These are phyloP conservation scores for Formica selysi DNA, from an alignment of 1,140 invertebrate species.

Conservation along the genomic window DNA sequence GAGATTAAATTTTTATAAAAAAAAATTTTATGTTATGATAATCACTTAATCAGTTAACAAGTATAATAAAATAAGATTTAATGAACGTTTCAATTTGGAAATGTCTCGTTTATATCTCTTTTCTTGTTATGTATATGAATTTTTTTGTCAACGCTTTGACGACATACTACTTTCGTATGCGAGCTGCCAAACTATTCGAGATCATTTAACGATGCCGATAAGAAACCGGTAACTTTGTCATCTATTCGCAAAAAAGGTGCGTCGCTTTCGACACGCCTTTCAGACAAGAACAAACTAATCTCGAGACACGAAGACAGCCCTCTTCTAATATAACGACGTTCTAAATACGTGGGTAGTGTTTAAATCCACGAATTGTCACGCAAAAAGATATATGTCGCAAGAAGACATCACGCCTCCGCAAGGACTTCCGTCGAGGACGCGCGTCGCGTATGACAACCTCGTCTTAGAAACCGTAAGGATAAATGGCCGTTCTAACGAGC, in stretches of 20 bases:
- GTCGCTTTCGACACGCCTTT: conserved; percentile 6
- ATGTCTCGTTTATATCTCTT: not conserved
- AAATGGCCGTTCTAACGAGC: conserved; percentile 56
- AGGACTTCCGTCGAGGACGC: conserved; percentile 55
- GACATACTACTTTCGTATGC: not conserved
- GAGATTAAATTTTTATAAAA: conserved; percentile 14
- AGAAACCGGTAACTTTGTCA: conserved; percentile 12
- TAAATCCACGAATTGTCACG: conserved; percentile 7
- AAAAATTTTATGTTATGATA: not conserved
- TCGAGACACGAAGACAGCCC: not conserved
- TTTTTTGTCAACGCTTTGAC: not conserved
- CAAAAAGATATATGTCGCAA: conserved; percentile 52
- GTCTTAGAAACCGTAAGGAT: conserved; percentile 42
- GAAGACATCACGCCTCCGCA: conserved; percentile 40
- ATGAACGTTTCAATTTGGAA: not conserved
- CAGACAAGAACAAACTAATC: not conserved
- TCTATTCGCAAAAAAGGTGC: not conserved
- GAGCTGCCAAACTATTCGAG: not conserved
- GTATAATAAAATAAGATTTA: conserved; percentile 7
- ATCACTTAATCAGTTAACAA: too few relatives aligned
- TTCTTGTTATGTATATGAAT: not conserved
- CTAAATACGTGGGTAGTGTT: conserved; percentile 26
- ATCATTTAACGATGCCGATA: not conserved
- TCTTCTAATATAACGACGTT: conserved; percentile 20
- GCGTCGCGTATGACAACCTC: not conserved